A percentile compares a stretch with the other conserved stretches of the same genome.
phyloP scores from a whole-genome alignment of 2,888 invertebrate species.

The Lasioglossum vierecki region DNA sequence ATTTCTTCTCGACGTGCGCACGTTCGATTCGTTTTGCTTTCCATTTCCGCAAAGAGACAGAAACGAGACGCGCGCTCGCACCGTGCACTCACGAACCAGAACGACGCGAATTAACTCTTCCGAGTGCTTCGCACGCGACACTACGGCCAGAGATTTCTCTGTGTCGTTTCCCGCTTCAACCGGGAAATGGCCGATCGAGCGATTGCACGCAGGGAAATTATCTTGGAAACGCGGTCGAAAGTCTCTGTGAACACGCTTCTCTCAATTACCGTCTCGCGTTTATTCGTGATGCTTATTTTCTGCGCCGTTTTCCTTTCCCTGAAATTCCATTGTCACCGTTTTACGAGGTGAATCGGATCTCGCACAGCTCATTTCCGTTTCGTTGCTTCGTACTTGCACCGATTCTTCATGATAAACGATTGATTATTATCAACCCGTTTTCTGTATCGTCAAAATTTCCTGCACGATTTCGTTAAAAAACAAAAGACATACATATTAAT shows the following conservation, averaged over 20 bases:
- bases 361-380: not conserved
- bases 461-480: too few species aligned
- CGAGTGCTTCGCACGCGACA: constrained; percentile 4
- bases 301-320: not conserved
- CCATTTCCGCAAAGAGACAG: constrained; percentile 41
- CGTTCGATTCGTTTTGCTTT: constrained; percentile 37
- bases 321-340: not conserved
- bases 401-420: too few species aligned
- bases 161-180: not conserved
- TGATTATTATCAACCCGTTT: too few species aligned
- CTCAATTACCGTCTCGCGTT: not conserved
- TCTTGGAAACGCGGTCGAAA: not conserved
- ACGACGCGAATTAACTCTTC: constrained; percentile 3
- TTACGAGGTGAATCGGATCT: not conserved
- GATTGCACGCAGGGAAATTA: not conserved
- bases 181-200: constrained; percentile 16
- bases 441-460: too few species aligned
- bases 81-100: constrained; percentile 16
- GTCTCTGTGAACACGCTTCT: not conserved
- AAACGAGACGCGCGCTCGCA: not conserved
- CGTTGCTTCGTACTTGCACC: not conserved
- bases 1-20: not conserved
- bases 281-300: not conserved
- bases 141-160: not conserved
- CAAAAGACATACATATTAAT: too few species aligned